phyloP scores from a whole-genome alignment of 2,888 invertebrate genomes.

The Caenorhabditis afra region DNA sequence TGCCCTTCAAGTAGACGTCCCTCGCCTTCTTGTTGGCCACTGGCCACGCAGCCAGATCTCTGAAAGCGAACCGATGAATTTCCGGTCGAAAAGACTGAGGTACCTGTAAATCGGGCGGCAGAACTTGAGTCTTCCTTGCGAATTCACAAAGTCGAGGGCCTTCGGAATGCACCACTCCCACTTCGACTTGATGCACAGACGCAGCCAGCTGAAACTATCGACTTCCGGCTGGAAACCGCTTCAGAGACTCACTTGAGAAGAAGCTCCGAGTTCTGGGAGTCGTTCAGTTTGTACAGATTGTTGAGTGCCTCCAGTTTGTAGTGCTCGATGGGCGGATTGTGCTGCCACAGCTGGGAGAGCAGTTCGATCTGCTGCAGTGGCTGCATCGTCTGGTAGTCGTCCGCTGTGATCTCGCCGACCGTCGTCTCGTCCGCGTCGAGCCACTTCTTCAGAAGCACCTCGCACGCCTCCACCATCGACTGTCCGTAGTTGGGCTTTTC shows the following conservation, averaged over 20 bases:
- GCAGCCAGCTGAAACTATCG: conserved; percentile 86
- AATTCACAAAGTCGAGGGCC: conserved; percentile 88
- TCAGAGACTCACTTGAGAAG: conserved; percentile 82
- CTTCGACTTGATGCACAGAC: conserved; percentile 87
- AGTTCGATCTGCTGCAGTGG: conserved; percentile 73
- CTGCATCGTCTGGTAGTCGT: conserved; percentile 63
- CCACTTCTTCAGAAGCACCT: conserved; percentile 65
- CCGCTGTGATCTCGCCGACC: conserved; percentile 55
- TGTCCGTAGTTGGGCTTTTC: conserved; percentile 85
- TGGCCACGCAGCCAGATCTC: conserved; percentile 70
- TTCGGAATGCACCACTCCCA: conserved; percentile 86
- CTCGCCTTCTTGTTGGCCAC: conserved; percentile 63
- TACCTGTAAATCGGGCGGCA: conserved; percentile 88
- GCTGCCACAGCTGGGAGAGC: conserved; percentile 72
- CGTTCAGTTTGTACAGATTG: conserved; percentile 83
- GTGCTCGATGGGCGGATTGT: conserved; percentile 78
- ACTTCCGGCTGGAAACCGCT: not conserved
- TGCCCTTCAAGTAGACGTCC: conserved; percentile 64
- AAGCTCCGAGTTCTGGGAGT: conserved; percentile 88
- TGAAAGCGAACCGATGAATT: conserved; percentile 42
- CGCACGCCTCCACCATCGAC: conserved; percentile 69
- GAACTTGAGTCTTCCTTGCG: conserved; percentile 93
- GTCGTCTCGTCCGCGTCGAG: conserved; percentile 61
- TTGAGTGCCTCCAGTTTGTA: conserved; percentile 81
- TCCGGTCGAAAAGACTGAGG: no score